phyloP scores from a whole-genome alignment of 1,140 invertebrate genomes.

The Papilio dardanus region DNA sequence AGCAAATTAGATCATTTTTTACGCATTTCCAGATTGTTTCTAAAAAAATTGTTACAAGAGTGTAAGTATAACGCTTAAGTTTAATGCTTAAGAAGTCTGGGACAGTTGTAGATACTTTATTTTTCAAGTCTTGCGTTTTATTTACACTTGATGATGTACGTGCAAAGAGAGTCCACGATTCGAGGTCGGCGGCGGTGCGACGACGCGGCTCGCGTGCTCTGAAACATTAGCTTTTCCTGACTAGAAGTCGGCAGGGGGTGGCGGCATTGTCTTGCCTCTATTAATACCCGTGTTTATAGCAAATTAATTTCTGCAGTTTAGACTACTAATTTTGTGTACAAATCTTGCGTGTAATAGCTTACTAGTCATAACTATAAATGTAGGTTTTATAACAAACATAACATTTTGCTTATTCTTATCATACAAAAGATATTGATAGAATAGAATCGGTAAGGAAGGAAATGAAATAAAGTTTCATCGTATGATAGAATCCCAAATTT shows the following conservation, averaged over 20 bases:
- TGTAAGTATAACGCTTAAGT: not conserved
- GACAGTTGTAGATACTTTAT: not conserved
- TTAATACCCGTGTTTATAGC: constrained; percentile 74
- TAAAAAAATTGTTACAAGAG: not conserved
- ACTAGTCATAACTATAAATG: not conserved
- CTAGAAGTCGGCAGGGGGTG: constrained; percentile 58
- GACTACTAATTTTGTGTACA: constrained; percentile 28
- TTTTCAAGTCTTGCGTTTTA: constrained; percentile 19
- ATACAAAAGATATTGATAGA: not conserved
- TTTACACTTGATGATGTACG: constrained; percentile 46
- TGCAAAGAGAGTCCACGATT: constrained; percentile 51
- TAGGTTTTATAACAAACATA: not conserved
- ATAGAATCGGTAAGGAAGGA: not conserved
- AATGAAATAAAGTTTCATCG: constrained; percentile 29
- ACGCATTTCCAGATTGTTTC: not conserved
- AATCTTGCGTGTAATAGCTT: constrained; percentile 27
- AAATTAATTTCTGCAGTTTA: constrained; percentile 62
- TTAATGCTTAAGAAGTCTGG: not conserved
- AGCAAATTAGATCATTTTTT: not conserved
- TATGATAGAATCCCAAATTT: constrained; percentile 54
- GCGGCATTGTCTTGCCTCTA: constrained; percentile 76
- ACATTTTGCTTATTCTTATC: not conserved
- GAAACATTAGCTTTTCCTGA: constrained; percentile 66
- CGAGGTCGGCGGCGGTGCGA: constrained; percentile 58
- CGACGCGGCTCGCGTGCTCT: constrained; percentile 65